phyloP scores from a whole-genome alignment of 2,888 invertebrate species.

The Eristalis tenax region DNA sequence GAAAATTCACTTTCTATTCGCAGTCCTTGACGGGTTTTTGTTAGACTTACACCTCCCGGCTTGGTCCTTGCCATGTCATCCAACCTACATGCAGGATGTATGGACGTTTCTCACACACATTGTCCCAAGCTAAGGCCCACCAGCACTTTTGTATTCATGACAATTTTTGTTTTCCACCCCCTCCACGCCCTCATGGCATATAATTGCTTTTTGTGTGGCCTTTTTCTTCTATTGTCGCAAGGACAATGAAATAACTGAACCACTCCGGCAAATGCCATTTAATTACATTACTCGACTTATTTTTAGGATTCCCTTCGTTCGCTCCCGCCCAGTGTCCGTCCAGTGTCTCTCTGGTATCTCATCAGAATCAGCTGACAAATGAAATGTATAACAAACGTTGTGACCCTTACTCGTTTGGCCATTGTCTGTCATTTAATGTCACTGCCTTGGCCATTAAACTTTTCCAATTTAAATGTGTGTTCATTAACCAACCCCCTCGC shows the following conservation, averaged over 20 bases:
- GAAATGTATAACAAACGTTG: constrained; percentile 47
- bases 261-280: constrained; percentile 30
- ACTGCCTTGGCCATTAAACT: constrained; percentile 51
- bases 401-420: constrained; percentile 4
- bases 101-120: neutral
- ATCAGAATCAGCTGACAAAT: constrained; percentile 34
- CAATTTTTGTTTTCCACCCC: neutral
- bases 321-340: neutral
- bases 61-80: neutral
- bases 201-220: constrained; percentile 19
- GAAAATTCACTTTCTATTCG: neutral
- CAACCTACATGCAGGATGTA: neutral
- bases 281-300: constrained; percentile 30
- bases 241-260: constrained; percentile 22
- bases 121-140: neutral
- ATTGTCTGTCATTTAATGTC: constrained; percentile 16
- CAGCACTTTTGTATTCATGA: constrained; percentile 26
- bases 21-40: neutral
- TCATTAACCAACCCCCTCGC: constrained; percentile 47
- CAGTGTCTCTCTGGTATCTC: neutral
- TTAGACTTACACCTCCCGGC: neutral
- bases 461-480: constrained; percentile 70
- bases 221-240: constrained; percentile 18
- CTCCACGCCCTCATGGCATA: neutral
- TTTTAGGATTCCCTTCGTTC: constrained; percentile 15